Percentiles rank a stretch among this genome's conserved stretches.
These are phyloP conservation scores for Halictus ligatus DNA, from an alignment of 2,888 invertebrate species.

Conservation along the genomic window DNA sequence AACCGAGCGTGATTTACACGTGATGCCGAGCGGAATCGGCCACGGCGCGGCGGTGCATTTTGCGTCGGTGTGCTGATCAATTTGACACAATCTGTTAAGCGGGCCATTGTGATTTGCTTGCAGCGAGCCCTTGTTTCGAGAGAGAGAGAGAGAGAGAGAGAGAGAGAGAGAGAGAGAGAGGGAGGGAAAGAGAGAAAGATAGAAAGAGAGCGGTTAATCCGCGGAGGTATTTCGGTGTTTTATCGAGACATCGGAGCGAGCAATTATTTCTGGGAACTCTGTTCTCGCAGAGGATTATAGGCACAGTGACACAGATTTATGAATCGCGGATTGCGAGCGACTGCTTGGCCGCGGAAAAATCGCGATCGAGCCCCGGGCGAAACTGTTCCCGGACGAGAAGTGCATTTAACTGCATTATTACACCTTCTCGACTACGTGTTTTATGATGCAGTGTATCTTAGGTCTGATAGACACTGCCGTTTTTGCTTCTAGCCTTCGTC, in stretches of 20 bases:
- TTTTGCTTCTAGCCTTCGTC: not conserved
- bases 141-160: constrained; percentile 13
- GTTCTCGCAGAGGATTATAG: constrained; percentile 25
- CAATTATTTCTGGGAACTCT: constrained; percentile 31
- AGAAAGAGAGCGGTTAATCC: constrained; percentile 35
- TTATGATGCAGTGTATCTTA: not conserved
- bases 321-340: not conserved
- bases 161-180: constrained; percentile 15
- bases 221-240: constrained; percentile 21
- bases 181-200: constrained; percentile 13
- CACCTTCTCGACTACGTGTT: not conserved
- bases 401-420: not conserved
- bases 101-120: constrained; percentile 8
- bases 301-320: constrained; percentile 22
- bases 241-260: constrained; percentile 13
- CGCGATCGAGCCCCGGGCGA: not conserved
- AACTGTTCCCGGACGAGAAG: not conserved
- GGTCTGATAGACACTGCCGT: not conserved
- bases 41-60: constrained; percentile 21
- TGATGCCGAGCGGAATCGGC: constrained; percentile 50
- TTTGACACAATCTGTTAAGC: constrained; percentile 76
- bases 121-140: constrained; percentile 20
- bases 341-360: constrained; percentile 14
- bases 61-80: constrained; percentile 61
- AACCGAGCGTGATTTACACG: constrained; percentile 64